phyloP scores from a whole-genome alignment of 2,888 invertebrate species.

The Argynnis bischoffii region DNA sequence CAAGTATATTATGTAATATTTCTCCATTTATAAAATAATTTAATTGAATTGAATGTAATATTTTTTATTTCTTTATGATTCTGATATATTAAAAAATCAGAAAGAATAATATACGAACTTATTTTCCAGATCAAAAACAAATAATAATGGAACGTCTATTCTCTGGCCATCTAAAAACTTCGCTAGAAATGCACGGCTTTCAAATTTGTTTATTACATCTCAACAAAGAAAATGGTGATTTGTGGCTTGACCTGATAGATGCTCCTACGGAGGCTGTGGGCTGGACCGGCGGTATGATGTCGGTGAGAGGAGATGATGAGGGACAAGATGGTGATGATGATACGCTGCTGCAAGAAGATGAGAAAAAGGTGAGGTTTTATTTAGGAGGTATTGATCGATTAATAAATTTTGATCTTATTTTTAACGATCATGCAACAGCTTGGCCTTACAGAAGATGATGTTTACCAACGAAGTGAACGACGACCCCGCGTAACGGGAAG shows the following conservation, averaged over 20 bases:
- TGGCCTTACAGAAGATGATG: too few relatives aligned
- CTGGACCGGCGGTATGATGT: constrained; percentile 78
- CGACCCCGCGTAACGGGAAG: too few relatives aligned
- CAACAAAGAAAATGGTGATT: constrained; percentile 60
- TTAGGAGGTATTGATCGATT: background rate
- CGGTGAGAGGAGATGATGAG: constrained; percentile 41
- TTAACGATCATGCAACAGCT: too few relatives aligned
- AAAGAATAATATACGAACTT: background rate
- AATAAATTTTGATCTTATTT: too few relatives aligned
- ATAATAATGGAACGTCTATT: constrained; percentile 79
- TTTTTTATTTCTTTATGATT: background rate
- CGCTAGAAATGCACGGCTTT: constrained; percentile 90
- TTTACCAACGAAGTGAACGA: too few relatives aligned
- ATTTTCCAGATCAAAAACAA: constrained; percentile 60
- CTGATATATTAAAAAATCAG: background rate
- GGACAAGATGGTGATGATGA: constrained; percentile 56
- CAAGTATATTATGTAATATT: too few relatives aligned
- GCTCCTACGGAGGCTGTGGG: constrained; percentile 79
- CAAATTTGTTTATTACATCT: constrained; percentile 87
- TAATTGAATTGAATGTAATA: too few relatives aligned
- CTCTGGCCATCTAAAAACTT: constrained; percentile 85
- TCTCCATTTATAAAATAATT: too few relatives aligned
- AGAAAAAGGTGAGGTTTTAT: constrained; percentile 52
- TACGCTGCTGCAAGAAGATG: constrained; percentile 51
- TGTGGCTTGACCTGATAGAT: constrained; percentile 82